Percentiles rank a stretch among this genome's conserved stretches.
phyloP scores from a whole-genome alignment of 1,140 invertebrate species.

The Leptoteleia sp. region DNA sequence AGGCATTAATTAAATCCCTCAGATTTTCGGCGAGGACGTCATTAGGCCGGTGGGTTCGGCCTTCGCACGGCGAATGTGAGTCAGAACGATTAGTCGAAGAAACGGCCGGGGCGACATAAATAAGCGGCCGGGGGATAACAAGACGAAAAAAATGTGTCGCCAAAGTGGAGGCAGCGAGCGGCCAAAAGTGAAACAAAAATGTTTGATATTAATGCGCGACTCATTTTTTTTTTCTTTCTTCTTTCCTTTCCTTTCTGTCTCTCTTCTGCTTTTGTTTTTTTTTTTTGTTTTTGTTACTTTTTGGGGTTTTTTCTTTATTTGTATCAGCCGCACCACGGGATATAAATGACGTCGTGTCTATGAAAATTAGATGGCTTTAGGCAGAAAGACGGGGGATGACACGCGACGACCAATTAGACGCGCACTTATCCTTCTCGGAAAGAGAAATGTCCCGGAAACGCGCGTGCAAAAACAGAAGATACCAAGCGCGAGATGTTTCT shows the following conservation, averaged over 20 bases:
- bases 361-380: constrained; percentile 38
- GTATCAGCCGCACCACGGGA: too few species aligned
- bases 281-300: too few species aligned
- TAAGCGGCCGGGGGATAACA: not conserved
- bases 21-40: constrained; percentile 7
- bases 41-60: not conserved
- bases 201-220: constrained; percentile 23
- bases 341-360: too few species aligned
- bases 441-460: constrained; percentile 54
- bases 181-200: constrained; percentile 23
- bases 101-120: not conserved
- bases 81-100: constrained; percentile 23
- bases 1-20: constrained; percentile 18
- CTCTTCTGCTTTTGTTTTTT: too few species aligned
- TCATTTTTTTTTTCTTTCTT: too few species aligned
- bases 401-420: constrained; percentile 59
- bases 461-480: constrained; percentile 36
- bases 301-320: too few species aligned
- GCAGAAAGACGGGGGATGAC: constrained; percentile 43
- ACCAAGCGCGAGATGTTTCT: constrained; percentile 23
- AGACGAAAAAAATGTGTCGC: constrained; percentile 10
- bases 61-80: constrained; percentile 10
- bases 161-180: constrained; percentile 4
- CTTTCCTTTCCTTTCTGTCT: too few species aligned
- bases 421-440: constrained; percentile 52